A percentile compares a stretch with the other conserved stretches of the same genome.
Conservation (phyloP, 1,140 invertebrate genomes). For the Cataglyphis hispanica region DNA sequence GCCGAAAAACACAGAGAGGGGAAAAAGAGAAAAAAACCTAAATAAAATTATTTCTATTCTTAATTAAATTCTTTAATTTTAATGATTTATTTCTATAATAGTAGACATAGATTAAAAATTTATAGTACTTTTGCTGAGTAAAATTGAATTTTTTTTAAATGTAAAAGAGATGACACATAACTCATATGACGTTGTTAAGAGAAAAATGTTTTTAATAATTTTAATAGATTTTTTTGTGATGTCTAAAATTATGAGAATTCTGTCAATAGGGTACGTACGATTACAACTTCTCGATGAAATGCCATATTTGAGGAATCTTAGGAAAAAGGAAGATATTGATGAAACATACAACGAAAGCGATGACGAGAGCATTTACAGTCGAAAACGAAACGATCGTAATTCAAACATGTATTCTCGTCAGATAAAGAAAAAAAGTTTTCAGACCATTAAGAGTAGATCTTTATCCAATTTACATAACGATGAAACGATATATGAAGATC, state of each 20-base stretch:
- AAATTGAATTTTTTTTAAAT: no score
- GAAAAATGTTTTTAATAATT: neutral
- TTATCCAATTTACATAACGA: conserved; percentile 64
- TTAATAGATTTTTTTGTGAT: neutral
- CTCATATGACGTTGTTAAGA: no score
- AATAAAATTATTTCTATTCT: neutral
- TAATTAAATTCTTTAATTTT: neutral
- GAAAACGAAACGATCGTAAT: no score
- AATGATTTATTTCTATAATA: neutral
- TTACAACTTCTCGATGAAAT: conserved; percentile 86
- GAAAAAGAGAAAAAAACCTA: no score
- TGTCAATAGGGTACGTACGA: conserved; percentile 86
- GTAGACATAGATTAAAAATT: neutral
- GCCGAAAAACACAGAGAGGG: no score
- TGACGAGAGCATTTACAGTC: conserved; percentile 69
- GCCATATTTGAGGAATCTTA: conserved; percentile 76
- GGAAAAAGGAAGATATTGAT: conserved; percentile 76
- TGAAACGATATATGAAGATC: conserved; percentile 41
- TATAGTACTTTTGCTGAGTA: neutral
- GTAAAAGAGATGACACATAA: no score
- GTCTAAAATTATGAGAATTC: conserved; percentile 38
- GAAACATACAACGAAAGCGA: conserved; percentile 72
- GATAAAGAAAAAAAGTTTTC: neutral
- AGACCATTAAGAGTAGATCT: conserved; percentile 9
- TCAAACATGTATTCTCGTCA: neutral